Evolutionary conservation across 2,888 invertebrate species (phyloP).

Genomic region (Zelleria hepariella): DNA sequence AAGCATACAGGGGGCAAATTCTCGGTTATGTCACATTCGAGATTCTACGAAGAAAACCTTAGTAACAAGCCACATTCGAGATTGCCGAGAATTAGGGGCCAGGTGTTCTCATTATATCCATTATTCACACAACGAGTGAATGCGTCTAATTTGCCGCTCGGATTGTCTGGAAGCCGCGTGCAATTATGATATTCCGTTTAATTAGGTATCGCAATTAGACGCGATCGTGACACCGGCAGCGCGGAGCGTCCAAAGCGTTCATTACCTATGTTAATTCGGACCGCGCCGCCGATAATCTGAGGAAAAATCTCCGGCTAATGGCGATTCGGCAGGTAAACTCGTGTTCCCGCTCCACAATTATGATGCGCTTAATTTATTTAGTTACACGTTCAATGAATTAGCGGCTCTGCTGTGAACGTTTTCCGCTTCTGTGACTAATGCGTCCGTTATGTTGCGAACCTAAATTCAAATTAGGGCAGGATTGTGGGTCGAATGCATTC

Average conservation of each 20-base stretch:
- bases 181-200: constrained; percentile 47
- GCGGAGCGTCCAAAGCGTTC: constrained; percentile 31
- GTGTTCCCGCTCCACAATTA: constrained; percentile 3
- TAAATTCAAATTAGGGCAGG: not conserved
- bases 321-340: constrained; percentile 14
- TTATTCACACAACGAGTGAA: constrained; percentile 27
- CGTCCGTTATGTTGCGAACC: constrained; percentile 2
- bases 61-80: no score
- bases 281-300: constrained; percentile 16
- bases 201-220: constrained; percentile 50
- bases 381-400: constrained; percentile 4
- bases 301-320: constrained; percentile 15
- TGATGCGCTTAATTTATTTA: constrained; percentile 6
- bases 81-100: no score
- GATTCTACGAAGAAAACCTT: no score
- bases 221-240: constrained; percentile 36
- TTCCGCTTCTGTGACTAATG: constrained; percentile 3
- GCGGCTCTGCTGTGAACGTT: not conserved
- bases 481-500: not conserved
- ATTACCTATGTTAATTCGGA: constrained; percentile 51
- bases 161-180: constrained; percentile 26
- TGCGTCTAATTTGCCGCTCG: constrained; percentile 36
- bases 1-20: no score
- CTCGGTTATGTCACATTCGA: no score
- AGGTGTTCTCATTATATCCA: constrained; percentile 29